These are phyloP conservation scores for Gallinago nigripennis DNA, from an alignment of 2,797 vertebrate genomes.

Conservation along the genomic window DNA sequence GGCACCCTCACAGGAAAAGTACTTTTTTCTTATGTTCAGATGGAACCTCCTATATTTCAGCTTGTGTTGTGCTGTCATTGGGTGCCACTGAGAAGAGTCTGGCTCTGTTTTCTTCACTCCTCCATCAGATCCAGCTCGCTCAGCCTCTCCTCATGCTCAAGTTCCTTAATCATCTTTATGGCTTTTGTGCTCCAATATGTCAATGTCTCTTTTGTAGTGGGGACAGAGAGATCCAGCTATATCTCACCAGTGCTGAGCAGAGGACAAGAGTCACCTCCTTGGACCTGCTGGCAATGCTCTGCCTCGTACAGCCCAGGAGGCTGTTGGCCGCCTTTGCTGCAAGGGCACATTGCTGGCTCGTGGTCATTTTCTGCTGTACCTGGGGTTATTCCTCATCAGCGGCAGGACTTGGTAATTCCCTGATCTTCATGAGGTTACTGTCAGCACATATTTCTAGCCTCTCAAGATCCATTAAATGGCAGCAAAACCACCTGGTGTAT, in stretches of 20 bases:
- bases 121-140: not conserved
- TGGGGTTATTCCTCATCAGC: not conserved
- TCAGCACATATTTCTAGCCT: not conserved
- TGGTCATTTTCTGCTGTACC: not conserved
- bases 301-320: not conserved
- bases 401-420: not conserved
- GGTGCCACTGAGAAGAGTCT: not conserved
- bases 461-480: not conserved
- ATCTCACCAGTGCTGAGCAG: not conserved
- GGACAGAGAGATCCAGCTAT: not conserved
- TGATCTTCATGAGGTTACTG: not conserved
- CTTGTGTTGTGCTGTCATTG: not conserved
- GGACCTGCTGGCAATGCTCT: not conserved
- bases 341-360: not conserved
- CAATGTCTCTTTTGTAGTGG: not conserved
- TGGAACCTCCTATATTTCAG: not conserved
- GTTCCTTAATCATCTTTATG: not conserved
- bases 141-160: not conserved
- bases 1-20: not conserved
- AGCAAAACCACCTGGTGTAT: not conserved
- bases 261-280: not conserved
- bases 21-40: rapidly evolving
- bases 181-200: not conserved
- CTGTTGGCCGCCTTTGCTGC: not conserved
- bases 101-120: not conserved